Conservation (phyloP, 2,797 vertebrate genomes). For the Picus viridis region DNA sequence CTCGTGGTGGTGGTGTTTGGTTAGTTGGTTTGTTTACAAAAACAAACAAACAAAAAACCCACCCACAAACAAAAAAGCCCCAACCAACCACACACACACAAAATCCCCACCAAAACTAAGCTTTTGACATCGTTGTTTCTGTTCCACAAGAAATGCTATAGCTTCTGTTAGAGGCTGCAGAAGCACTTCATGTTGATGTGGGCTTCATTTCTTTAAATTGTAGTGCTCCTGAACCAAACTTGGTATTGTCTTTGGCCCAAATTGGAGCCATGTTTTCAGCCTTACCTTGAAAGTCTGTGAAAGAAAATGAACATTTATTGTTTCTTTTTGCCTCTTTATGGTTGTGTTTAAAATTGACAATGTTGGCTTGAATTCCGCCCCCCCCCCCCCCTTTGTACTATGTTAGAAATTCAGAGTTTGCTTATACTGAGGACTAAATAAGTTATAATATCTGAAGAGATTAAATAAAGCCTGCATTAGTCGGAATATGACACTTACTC, state of each 20-base stretch:
- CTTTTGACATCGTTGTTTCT: not conserved
- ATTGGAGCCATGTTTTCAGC: not conserved
- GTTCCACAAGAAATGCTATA: not conserved
- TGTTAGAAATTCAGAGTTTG: conserved; percentile 7
- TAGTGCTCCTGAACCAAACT: not conserved
- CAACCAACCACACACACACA: not conserved
- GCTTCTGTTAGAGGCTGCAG: not conserved
- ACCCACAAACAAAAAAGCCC: not conserved
- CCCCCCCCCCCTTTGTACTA: not conserved
- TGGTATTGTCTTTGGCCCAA: not conserved
- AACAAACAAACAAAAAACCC: too few species aligned
- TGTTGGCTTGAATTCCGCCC: not conserved
- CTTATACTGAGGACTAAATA: not conserved
- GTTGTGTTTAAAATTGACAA: not conserved
- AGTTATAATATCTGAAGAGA: not conserved
- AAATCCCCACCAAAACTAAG: not conserved
- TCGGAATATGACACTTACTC: not conserved
- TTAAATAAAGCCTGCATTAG: not conserved
- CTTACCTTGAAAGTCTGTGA: not conserved
- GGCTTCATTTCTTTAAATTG: not conserved
- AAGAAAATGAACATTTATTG: not conserved
- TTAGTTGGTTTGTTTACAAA: not conserved
- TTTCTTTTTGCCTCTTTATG: not conserved
- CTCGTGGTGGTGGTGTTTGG: too few species aligned
- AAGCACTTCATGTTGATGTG: not conserved